phyloP scores from a whole-genome alignment of 2,888 invertebrate species.

The Stictocephala bisonia region DNA sequence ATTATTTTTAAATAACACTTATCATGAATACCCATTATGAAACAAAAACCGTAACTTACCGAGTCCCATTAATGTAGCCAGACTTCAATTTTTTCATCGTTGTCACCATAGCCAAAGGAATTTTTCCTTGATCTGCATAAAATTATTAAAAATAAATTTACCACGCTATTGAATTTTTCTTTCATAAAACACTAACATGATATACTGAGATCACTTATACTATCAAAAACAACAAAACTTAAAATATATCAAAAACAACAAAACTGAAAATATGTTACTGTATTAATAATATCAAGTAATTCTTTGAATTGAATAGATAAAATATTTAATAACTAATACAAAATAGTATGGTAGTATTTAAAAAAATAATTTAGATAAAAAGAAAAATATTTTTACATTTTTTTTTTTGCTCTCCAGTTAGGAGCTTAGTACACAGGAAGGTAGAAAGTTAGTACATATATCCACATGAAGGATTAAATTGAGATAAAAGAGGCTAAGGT shows the following conservation, averaged over 20 bases:
- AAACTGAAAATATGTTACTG: not conserved
- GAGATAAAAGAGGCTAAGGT: too few relatives aligned
- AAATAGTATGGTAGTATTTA: too few relatives aligned
- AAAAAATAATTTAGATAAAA: too few relatives aligned
- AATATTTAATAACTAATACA: too few relatives aligned
- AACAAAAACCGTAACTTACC: slow-evolving; percentile 62
- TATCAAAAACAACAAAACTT: not conserved
- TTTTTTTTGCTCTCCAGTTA: too few relatives aligned
- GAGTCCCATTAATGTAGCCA: slow-evolving; percentile 98
- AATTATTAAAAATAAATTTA: not conserved
- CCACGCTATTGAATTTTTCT: not conserved
- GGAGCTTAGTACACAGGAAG: too few relatives aligned
- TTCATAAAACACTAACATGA: not conserved
- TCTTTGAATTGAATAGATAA: slow-evolving; percentile 26
- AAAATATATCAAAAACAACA: not conserved
- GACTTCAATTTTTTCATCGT: slow-evolving; percentile 98
- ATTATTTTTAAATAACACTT: not conserved
- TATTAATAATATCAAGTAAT: slow-evolving; percentile 15
- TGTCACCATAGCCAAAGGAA: slow-evolving; percentile 94
- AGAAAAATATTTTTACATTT: too few relatives aligned
- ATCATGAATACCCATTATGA: not conserved
- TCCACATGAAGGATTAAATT: too few relatives aligned
- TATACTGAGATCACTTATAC: not conserved
- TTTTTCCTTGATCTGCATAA: slow-evolving; percentile 85
- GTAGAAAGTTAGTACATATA: too few relatives aligned